Conservation (phyloP, 1,140 invertebrate genomes). For the Trichogramma pretiosum region DNA sequence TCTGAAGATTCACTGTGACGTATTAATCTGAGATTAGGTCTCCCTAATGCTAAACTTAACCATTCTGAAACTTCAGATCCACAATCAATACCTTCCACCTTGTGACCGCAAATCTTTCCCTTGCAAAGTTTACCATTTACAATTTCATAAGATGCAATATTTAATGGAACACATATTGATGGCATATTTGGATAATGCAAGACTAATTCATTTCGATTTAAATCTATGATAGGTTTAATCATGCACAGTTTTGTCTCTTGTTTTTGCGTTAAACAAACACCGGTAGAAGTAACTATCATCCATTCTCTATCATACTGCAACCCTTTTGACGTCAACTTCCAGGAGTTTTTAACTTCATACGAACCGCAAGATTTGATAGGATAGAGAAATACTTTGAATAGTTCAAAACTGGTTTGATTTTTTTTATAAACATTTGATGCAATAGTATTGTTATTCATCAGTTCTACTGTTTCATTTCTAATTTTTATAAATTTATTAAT, state of each 20-base stretch:
- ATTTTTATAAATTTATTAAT: no score
- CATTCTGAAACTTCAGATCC: constrained; percentile 69
- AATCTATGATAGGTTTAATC: constrained; percentile 66
- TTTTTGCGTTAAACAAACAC: constrained; percentile 82
- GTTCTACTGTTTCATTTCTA: no score
- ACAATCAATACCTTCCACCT: constrained; percentile 71
- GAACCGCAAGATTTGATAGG: constrained; percentile 90
- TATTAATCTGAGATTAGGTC: constrained; percentile 60
- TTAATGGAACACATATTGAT: constrained; percentile 43
- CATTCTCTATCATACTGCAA: constrained; percentile 83
- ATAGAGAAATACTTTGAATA: constrained; percentile 64
- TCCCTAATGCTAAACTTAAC: constrained; percentile 59
- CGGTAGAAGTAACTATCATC: constrained; percentile 77
- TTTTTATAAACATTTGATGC: background rate
- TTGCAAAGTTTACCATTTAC: constrained; percentile 49
- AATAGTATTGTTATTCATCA: background rate
- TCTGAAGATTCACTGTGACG: constrained; percentile 48
- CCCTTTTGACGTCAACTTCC: constrained; percentile 65
- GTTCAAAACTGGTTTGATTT: background rate
- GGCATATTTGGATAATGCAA: constrained; percentile 60
- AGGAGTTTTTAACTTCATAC: constrained; percentile 57
- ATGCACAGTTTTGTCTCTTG: constrained; percentile 69
- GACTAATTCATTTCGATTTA: constrained; percentile 51
- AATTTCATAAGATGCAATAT: constrained; percentile 20
- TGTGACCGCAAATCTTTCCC: constrained; percentile 79